Conservation (phyloP, 1,140 invertebrate species). For the Sarcophaga peregrina region DNA sequence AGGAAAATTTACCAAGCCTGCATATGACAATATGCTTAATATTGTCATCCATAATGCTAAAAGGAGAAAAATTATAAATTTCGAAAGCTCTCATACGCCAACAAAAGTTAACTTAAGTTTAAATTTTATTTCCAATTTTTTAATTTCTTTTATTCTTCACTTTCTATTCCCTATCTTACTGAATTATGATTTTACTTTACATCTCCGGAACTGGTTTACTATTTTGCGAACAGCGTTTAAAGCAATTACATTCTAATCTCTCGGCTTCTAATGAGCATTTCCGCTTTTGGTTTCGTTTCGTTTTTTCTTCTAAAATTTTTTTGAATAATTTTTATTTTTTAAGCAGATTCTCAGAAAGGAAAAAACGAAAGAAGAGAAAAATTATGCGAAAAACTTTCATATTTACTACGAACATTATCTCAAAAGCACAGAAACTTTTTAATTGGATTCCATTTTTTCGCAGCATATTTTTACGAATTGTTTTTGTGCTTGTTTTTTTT, state of each 20-base stretch:
- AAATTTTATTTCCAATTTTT: no score
- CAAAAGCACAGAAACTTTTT: neutral
- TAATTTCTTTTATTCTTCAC: neutral
- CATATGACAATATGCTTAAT: no score
- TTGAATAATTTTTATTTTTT: neutral
- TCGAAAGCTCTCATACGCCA: no score
- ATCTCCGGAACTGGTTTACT: neutral
- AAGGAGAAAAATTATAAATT: no score
- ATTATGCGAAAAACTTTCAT: neutral
- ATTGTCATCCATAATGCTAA: no score
- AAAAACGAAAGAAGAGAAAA: neutral
- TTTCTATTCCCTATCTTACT: no score
- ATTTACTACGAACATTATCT: slow-evolving; percentile 12
- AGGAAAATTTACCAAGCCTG: no score
- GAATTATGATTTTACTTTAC: neutral
- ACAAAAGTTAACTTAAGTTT: no score
- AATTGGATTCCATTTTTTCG: neutral
- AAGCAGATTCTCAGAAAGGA: neutral
- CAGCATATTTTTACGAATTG: neutral
- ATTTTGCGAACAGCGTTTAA: neutral
- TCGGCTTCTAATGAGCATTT: neutral
- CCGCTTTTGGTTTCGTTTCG: neutral
- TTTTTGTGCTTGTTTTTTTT: no score
- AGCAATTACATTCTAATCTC: neutral
- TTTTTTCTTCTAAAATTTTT: neutral